Evolutionary conservation across 2,797 vertebrate genomes (phyloP), one percentile per base, ranked within the genome.

Genomic region (Tapera naevia): DNA sequence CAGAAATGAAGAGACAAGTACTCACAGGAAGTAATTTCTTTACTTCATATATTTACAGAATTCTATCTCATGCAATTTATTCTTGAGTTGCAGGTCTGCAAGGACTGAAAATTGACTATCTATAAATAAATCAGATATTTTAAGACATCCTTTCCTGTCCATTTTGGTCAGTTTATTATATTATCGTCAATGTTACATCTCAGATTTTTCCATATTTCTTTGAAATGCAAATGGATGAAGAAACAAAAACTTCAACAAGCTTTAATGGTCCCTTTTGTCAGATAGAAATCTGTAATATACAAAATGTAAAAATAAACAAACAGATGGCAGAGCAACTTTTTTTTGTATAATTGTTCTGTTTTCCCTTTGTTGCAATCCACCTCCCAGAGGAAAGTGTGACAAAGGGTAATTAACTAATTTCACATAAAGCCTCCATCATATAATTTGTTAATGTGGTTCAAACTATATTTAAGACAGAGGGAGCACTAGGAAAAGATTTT

Each of bases 91-190:
- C 76, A 88, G 43, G 66, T 87, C 9, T 56, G 18, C 71, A 93
- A 82, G 23, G 51, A 84, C 53, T 65, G 78, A 91, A 95, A 95
- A 91, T 46, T 93, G 66, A 60, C 48, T 78, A 81, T 70, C 91
- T 89, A 80, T 71, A 91, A 86, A 94, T 80, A 95, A 87, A 92
- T 81, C 15, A 64, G 10, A n/a, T 60, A 82, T 84, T 93, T 92
- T 93, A 88, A 82, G 58, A 53, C 5, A 73, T 53, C 9, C 10
- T 75, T 76, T 95, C 60, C 25, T 54, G 28, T 80, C n/a, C 23
- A 3, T 89, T 85, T 80, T 89, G 27, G 39, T 66, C 39, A 76
- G 10, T 69, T 80, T 81, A 45, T 65, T 88, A 23, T n/a, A 48
- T 76, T 94, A 65, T 65, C 92, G 61, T 84, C 64, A 85, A 16